phyloP scores from a whole-genome alignment of 2,888 invertebrate genomes.

The Troilus luridus region DNA sequence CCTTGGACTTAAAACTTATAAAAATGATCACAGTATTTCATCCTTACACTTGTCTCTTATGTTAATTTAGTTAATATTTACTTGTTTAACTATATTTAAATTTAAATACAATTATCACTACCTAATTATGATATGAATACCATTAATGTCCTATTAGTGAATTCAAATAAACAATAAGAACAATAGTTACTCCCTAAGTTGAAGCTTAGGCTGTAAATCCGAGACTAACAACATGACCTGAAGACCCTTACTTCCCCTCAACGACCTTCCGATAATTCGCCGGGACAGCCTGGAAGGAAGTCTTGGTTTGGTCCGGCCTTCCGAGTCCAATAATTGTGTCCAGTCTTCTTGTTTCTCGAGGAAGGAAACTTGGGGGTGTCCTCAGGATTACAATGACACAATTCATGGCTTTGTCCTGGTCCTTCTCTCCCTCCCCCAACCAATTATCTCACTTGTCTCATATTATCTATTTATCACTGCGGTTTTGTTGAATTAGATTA shows the following conservation, averaged over 20 bases:
- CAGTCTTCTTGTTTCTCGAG: background rate
- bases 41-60: too few relatives aligned
- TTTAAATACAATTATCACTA: background rate
- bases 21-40: too few relatives aligned
- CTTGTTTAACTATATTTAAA: background rate
- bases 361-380: background rate
- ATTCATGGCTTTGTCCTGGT: background rate
- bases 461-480: too few relatives aligned
- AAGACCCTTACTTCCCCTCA: conserved; percentile 7
- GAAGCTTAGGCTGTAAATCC: background rate
- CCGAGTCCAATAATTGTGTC: conserved; percentile 28
- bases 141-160: background rate
- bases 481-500: too few relatives aligned
- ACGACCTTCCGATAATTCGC: background rate
- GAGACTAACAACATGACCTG: conserved; percentile 3
- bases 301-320: conserved; percentile 38
- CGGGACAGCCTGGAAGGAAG: conserved; percentile 29
- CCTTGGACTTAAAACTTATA: too few relatives aligned
- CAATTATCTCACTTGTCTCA: too few relatives aligned
- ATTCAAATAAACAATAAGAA: background rate
- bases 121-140: background rate
- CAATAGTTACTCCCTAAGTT: background rate
- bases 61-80: too few relatives aligned
- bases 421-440: too few relatives aligned
- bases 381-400: background rate